These are phyloP conservation scores for Hormaphis cornu DNA, from an alignment of 1,140 invertebrate genomes.

Conservation along the genomic window DNA sequence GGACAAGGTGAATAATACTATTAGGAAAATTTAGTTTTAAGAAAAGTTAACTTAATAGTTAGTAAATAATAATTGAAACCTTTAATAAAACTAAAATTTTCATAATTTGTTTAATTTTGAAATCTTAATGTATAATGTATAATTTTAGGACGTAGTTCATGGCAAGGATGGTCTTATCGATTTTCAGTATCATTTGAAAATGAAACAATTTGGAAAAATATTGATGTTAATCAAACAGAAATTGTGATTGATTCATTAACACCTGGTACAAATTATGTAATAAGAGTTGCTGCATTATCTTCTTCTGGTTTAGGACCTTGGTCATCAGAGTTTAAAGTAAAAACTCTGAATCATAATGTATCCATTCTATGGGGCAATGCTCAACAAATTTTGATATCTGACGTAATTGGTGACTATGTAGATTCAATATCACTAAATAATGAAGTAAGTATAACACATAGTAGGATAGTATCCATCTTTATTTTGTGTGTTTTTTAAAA, in stretches of 20 bases:
- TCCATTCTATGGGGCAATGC: slow-evolving; percentile 59
- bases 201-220: slow-evolving; percentile 45
- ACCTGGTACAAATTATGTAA: slow-evolving; percentile 62
- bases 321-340: slow-evolving; percentile 62
- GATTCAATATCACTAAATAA: slow-evolving; percentile 38
- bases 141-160: slow-evolving; percentile 55
- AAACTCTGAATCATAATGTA: slow-evolving; percentile 49
- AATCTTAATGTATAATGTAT: slow-evolving; percentile 11
- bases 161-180: slow-evolving; percentile 77
- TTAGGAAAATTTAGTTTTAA: neutral
- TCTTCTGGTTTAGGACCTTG: slow-evolving; percentile 67
- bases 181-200: slow-evolving; percentile 58
- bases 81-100: no score
- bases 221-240: slow-evolving; percentile 51
- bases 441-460: neutral
- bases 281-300: slow-evolving; percentile 69
- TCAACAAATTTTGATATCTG: slow-evolving; percentile 59
- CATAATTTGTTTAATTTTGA: neutral
- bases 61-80: no score
- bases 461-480: neutral
- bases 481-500: no score
- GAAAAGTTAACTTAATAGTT: neutral
- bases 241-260: slow-evolving; percentile 57
- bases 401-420: slow-evolving; percentile 57
- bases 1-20: slow-evolving; percentile 54